A percentile compares a stretch with the other conserved stretches of the same genome.
Conservation (phyloP, 1,140 invertebrate species). For the Phocides pigmalion region DNA sequence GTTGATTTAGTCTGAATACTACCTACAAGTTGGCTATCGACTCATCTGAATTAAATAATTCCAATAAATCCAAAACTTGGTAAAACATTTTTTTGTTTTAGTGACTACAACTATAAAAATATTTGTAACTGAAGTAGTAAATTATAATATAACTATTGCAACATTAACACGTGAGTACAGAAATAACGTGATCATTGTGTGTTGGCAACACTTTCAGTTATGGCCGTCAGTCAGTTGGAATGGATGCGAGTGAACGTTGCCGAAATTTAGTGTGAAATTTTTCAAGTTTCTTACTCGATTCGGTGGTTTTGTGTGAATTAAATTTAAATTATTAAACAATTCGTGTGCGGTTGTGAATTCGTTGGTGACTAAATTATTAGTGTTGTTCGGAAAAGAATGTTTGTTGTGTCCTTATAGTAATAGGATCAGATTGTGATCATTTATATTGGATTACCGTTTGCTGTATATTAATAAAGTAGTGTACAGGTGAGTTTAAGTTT, state of each 20-base stretch:
- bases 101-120: no score
- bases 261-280: slow-evolving; percentile 68
- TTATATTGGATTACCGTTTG: slow-evolving; percentile 79
- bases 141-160: slow-evolving; percentile 39
- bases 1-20: no score
- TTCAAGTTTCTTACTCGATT: slow-evolving; percentile 62
- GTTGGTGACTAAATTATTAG: slow-evolving; percentile 61
- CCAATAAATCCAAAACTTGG: no score
- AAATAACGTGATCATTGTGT: slow-evolving; percentile 67
- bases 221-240: slow-evolving; percentile 75
- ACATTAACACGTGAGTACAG: slow-evolving; percentile 57
- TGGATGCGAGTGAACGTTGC: slow-evolving; percentile 61
- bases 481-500: slow-evolving; percentile 61
- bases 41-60: no score
- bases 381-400: slow-evolving; percentile 68
- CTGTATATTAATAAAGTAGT: slow-evolving; percentile 68
- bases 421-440: slow-evolving; percentile 75
- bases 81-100: no score
- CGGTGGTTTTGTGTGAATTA: slow-evolving; percentile 63
- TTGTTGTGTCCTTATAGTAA: slow-evolving; percentile 76
- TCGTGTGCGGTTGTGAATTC: slow-evolving; percentile 66
- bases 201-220: slow-evolving; percentile 77
- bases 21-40: no score
- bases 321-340: slow-evolving; percentile 51
- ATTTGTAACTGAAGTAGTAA: background rate